These are phyloP conservation scores for Sphaeramia orbicularis DNA, from an alignment of 2,797 vertebrate species.

Conservation along the genomic window DNA sequence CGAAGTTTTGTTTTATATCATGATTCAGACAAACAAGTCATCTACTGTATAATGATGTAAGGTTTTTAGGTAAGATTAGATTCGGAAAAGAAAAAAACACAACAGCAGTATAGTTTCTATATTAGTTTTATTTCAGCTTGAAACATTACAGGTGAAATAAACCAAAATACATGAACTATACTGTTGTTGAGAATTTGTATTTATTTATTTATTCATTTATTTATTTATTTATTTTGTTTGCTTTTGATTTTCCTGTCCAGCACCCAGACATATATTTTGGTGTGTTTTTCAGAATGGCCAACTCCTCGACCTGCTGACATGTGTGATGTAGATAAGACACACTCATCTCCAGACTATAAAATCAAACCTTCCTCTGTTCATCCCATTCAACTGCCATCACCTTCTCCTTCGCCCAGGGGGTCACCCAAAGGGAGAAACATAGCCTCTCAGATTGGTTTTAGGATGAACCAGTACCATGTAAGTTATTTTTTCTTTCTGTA, in stretches of 20 bases:
- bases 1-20: not conserved
- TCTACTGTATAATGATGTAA: not conserved
- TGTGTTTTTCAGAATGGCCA: conserved; percentile 34
- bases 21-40: not conserved
- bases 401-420: fast-evolving
- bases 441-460: fast-evolving
- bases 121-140: too few species aligned
- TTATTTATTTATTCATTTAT: too few species aligned
- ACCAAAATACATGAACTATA: too few species aligned
- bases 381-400: conserved; percentile 5
- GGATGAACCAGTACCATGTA: conserved; percentile 35
- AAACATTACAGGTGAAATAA: too few species aligned
- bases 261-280: too few species aligned
- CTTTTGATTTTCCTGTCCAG: too few species aligned
- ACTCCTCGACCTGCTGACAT: fast-evolving
- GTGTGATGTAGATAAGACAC: fast-evolving
- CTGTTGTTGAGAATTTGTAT: too few species aligned
- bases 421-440: not conserved
- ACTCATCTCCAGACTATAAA: not conserved
- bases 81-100: too few species aligned
- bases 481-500: not conserved
- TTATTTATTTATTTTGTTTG: too few species aligned
- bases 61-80: not conserved
- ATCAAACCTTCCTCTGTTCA: conserved; percentile 30
- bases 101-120: too few species aligned